Evolutionary conservation across 2,113 vertebrate genomes (phyloP).

Genomic region (Amphilophus citrinellus): DNA sequence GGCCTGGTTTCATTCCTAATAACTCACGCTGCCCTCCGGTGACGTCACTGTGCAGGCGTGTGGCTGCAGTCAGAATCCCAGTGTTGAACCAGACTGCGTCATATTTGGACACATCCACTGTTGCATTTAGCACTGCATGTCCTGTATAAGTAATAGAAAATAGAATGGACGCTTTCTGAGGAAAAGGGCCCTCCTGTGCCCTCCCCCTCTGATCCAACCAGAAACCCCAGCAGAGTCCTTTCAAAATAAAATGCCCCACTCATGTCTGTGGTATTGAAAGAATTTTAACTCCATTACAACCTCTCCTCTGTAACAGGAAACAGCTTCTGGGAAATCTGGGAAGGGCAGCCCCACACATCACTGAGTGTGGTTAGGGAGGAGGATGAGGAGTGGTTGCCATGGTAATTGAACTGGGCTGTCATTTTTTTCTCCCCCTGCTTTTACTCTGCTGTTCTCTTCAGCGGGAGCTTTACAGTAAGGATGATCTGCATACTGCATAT

Average conservation of each 20-base stretch:
- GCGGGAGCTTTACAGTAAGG: conserved; percentile 11
- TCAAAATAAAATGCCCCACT: neutral
- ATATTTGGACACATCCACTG: accelerated
- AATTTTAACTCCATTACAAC: neutral
- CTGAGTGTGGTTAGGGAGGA: neutral
- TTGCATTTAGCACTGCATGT: neutral
- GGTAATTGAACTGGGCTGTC: conserved; percentile 49
- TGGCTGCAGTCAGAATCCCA: too few species aligned
- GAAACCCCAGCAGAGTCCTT: neutral
- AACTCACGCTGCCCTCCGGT: neutral
- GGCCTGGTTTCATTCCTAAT: too few species aligned
- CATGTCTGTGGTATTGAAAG: neutral
- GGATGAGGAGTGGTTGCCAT: conserved; percentile 59
- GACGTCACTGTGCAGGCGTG: neutral
- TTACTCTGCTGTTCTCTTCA: neutral
- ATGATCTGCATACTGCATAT: conserved; percentile 34
- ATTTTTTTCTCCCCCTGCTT: neutral
- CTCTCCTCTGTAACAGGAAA: neutral
- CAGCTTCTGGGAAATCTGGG: conserved; percentile 48
- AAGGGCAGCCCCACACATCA: neutral
- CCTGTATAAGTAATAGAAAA: neutral
- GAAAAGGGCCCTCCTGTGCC: neutral
- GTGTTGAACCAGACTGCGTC: neutral
- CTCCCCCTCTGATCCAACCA: neutral
- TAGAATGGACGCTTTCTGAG: neutral